These are phyloP conservation scores for Myotis daubentonii DNA, from an alignment of 2,797 vertebrate genomes.

Conservation along the genomic window DNA sequence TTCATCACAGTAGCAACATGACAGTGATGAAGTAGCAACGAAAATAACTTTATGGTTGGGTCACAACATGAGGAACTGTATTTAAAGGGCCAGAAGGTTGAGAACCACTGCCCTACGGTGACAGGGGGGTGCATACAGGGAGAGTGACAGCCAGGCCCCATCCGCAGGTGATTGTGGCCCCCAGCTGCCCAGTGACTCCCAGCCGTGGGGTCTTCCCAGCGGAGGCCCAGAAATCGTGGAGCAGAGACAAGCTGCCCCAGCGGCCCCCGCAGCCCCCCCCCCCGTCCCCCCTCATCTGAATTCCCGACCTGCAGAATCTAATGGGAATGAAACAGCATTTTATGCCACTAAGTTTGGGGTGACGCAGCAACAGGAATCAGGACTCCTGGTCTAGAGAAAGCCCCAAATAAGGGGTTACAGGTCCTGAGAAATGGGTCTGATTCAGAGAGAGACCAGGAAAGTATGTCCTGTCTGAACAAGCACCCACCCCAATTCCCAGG, in stretches of 20 bases:
- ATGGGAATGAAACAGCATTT: not conserved
- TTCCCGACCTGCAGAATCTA: not conserved
- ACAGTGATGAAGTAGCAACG: no score
- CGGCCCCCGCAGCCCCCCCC: no score
- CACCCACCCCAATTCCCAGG: not conserved
- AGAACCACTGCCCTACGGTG: no score
- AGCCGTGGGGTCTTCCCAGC: not conserved
- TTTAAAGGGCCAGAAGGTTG: no score
- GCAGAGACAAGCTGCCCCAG: not conserved
- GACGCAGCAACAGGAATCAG: not conserved
- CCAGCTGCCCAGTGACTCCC: not conserved
- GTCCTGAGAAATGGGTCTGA: constrained; percentile 42
- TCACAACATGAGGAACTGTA: no score
- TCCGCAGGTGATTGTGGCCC: not conserved
- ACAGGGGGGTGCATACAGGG: no score
- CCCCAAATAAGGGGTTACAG: not conserved
- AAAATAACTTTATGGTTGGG: no score
- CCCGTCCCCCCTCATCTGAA: not conserved
- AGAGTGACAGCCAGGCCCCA: not conserved
- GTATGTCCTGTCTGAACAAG: not conserved
- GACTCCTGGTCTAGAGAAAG: not conserved
- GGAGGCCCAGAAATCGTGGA: not conserved
- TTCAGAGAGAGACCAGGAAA: constrained; percentile 5
- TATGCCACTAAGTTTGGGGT: not conserved
- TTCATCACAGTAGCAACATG: no score